Conservation (phyloP, 1,140 invertebrate genomes). For the Drosophila nikananu region DNA sequence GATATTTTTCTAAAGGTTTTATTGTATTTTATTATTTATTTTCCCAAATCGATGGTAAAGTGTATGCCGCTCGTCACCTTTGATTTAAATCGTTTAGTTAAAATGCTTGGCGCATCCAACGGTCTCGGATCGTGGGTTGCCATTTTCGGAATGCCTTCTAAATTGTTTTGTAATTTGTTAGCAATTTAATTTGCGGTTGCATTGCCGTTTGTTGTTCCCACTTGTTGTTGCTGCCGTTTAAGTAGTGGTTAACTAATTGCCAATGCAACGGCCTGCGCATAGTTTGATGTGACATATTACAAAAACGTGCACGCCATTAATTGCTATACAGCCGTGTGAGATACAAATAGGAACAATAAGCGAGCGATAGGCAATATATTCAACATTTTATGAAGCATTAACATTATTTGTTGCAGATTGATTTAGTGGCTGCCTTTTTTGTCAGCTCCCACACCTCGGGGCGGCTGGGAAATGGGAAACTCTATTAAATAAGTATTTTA, state of each 20-base stretch:
- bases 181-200: constrained; percentile 80
- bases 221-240: constrained; percentile 51
- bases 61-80: constrained; percentile 19
- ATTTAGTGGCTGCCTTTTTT: constrained; percentile 53
- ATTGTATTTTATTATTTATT: not conserved
- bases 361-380: constrained; percentile 43
- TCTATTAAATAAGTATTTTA: constrained; percentile 39
- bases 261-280: constrained; percentile 64
- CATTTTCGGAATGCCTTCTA: constrained; percentile 80
- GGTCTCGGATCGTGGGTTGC: constrained; percentile 58
- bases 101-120: constrained; percentile 57
- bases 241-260: constrained; percentile 61
- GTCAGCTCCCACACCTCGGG: constrained; percentile 3
- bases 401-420: constrained; percentile 67
- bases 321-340: constrained; percentile 29
- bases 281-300: constrained; percentile 81
- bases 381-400: constrained; percentile 71
- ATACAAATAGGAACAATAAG: constrained; percentile 65
- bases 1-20: not conserved
- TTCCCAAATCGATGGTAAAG: not conserved
- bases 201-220: constrained; percentile 49
- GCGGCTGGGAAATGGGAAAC: not conserved
- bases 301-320: constrained; percentile 75
- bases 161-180: constrained; percentile 83
- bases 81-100: constrained; percentile 22